Base-by-base conservation (phyloP, 1,140 invertebrate genomes). In the Lysiphlebus fabarum region DNA sequence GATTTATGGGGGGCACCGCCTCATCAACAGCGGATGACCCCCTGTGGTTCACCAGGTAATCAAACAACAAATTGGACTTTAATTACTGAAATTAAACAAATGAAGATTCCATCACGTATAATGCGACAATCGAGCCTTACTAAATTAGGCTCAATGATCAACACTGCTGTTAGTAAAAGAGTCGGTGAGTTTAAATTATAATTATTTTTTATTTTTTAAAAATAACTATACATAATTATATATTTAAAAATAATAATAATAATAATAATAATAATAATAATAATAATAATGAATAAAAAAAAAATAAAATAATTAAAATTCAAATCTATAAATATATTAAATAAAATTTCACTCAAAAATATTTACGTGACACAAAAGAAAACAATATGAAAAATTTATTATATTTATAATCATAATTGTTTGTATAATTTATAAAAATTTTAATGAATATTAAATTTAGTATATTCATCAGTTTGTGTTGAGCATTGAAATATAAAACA, bases 41-140 rank as follows among this genome's bases (percentile, higher is more conserved):
- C 58, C 75, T 72, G 71, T 70, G 70, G 68, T 63, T 61, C 58
- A 45, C 66, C 73, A 55, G 73, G 66, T 63, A 61, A 73, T 58
- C 69, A 70, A 66, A 71, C 72, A 40, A 48, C 58, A 66, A 75
- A 73, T 63, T 77, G 68, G 62, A 71, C 70, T 66, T 72, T 61
- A 69, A 65, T 65, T 65, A 60, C 70, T 60, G 68, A 66, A 17
- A 64, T 69, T 64, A 81, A 78, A 68, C 74, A 80, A 68, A 77
- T 81, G 69, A 74, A 79, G 67, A 81, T 68, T 64, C 81, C 72
- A 58, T 80, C 66, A 67, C 79, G 68, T 67, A 83, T 86, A 66
- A 86, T 86, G 74, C 81, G 85, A 56, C 85, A 87, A 70, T 83
- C 85, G 53, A 86, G 85, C 76, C 83, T 87, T 70, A 85, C 85